Base-by-base conservation (phyloP, 2,797 vertebrate species). In the Artibeus lituratus region DNA sequence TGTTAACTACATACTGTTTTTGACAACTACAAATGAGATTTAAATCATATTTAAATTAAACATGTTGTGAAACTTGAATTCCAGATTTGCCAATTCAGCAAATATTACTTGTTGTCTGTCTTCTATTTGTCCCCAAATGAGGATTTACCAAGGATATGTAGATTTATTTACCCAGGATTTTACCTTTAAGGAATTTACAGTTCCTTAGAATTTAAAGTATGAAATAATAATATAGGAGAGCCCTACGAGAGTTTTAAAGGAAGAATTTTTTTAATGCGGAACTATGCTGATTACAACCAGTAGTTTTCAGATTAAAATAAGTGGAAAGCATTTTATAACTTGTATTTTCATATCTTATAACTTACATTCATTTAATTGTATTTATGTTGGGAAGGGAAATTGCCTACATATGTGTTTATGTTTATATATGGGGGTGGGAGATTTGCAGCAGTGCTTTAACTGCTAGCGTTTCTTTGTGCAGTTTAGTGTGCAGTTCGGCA, bases 1-100 rank as follows among this genome's bases (percentile, higher is more conserved):
- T 93, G 95, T 95, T 80, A 78, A 84, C n/a, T 65, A 72, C 1
- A 35, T 53, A 42, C 55, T 95, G 10, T 69, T 89, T 87, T 87
- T 88, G n/a, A 74, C 80, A 80, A 65, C 32, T 94, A 21, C 53
- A 90, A 44, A 73, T 97, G 51, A 87, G 6, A 87, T 90, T 90
- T 87, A 90, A 96, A 49, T 92, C 9, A 87, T 87, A 87, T 70
- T 94, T 95, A 95, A 88, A 59, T 72, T 81, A 81, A 80, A 51
- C 15, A 35, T 44, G 18, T 72, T 35, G 1, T 85, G 42, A 80
- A 92, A 84, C 21, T 55, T 87, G n/a, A 77, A 67, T 88, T 91
- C 26, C 26, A 78, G 21, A 53, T 92, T 96, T 47, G 39, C 51
- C n/a, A 77, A 49, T 74, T 82, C 26, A 88, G 53, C n/a, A 93